A percentile compares a stretch with the other conserved stretches of the same genome.
These are phyloP conservation scores for Calliopsis andreniformis DNA, from an alignment of 1,140 invertebrate genomes.

Conservation along the genomic window DNA sequence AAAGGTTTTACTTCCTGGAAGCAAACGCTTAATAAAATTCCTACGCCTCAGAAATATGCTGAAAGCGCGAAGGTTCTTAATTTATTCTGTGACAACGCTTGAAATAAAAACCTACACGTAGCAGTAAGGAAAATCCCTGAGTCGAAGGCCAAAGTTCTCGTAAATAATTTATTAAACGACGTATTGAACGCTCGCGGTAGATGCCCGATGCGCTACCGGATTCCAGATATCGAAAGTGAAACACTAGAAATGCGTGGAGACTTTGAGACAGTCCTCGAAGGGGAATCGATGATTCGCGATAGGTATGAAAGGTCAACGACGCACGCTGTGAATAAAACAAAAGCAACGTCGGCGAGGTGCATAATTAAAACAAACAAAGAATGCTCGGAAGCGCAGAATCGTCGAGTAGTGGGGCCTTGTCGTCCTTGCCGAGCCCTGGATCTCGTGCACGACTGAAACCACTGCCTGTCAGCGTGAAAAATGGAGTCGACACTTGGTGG, in stretches of 20 bases:
- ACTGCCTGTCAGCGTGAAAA: background rate
- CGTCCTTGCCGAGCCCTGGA: slow-evolving; percentile 68
- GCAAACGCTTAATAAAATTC: too few species aligned
- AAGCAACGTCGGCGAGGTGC: slow-evolving; percentile 21
- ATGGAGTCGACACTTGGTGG: background rate
- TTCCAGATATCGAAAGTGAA: slow-evolving; percentile 14
- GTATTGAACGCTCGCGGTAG: background rate
- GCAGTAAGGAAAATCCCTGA: slow-evolving; percentile 26
- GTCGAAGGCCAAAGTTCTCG: slow-evolving; percentile 13
- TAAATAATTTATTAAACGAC: slow-evolving; percentile 53
- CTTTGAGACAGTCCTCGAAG: background rate
- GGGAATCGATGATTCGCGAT: background rate
- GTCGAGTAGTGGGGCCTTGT: slow-evolving; percentile 46
- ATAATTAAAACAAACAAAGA: slow-evolving; percentile 79
- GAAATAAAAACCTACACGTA: background rate
- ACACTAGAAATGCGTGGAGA: background rate
- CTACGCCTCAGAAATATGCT: too few species aligned
- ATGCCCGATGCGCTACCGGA: slow-evolving; percentile 16
- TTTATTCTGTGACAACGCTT: background rate
- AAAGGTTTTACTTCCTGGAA: too few species aligned
- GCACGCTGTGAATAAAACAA: slow-evolving; percentile 14
- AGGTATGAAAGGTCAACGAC: slow-evolving; percentile 18
- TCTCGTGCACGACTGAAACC: slow-evolving; percentile 17
- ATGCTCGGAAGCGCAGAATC: slow-evolving; percentile 61
- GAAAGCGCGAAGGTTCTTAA: background rate